Base-by-base conservation (phyloP, 2,797 vertebrate species). In the Sebastiscus tertius region DNA sequence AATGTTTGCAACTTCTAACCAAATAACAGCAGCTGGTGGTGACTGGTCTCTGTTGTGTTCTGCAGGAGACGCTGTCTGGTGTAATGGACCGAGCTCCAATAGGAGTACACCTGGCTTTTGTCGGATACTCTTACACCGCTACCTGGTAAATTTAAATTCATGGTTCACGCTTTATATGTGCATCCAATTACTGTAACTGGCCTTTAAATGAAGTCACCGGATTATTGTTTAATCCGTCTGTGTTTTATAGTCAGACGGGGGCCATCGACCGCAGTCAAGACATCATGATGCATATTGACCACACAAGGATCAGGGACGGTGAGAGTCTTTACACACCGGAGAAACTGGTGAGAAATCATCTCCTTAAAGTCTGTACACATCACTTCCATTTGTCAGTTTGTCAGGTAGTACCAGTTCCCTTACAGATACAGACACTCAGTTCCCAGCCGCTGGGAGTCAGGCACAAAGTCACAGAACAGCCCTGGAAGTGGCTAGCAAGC, bases 71-170 rank as follows among this genome's bases (percentile, higher is more conserved):
- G 0, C 77, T 93, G n/a, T 86, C 90, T 79, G 93, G 93, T 12
- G 82, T 95, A 0, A 90, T 93, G 85, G 92, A 93, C 64, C 85
- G 78, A 64, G 90, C 89, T 27, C 94, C 89, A 18, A 60, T 82
- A 22, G 95, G 95, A 59, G 84, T 95, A 60, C 95, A 96, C 79
- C 76, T 96, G 81, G 95, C 95, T 73, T 96, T 96, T 81, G 95
- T 95, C 60, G 95, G 95, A 68, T 96, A 93, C 81, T 94, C 95
- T n/a, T 96, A 95, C 87, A 95, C 94, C 0, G 91, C 94, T 29
- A 93, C 93, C 64, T 95, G 94, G 95, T 95, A 64, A 90, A 52
- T 59, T 24, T 12, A n/a, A 62, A 24, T 8, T 14, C 6, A 31
- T 11, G 0, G 10, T 68, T 46, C 1, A 64, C 1, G 1, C 55